Conservation (phyloP, 2,113 vertebrate genomes). For the Sturnus vulgaris region DNA sequence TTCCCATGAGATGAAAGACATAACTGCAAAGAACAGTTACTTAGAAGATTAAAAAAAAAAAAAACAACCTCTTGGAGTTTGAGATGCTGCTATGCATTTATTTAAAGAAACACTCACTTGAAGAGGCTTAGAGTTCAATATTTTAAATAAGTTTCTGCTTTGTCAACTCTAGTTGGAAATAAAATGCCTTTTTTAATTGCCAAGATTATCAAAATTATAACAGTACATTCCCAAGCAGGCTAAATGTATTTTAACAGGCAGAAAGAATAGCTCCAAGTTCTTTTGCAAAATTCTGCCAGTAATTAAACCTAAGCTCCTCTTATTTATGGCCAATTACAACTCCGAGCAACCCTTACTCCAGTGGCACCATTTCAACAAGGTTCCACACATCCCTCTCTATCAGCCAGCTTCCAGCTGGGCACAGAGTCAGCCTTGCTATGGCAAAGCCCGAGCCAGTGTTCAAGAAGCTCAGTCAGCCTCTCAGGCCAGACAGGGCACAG, state of each 20-base stretch:
- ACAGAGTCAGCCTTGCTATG: neutral
- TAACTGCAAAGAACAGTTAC: constrained; percentile 18
- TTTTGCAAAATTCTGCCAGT: neutral
- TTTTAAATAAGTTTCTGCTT: neutral
- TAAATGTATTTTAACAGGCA: neutral
- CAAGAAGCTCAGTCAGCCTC: neutral
- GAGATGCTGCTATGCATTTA: constrained; percentile 1
- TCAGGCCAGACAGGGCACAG: neutral
- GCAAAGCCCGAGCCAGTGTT: neutral
- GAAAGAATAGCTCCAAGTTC: neutral
- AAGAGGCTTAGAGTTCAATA: neutral
- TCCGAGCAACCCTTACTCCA: neutral
- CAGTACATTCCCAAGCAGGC: neutral
- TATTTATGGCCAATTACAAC: neutral
- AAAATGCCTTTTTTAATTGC: neutral
- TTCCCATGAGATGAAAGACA: constrained; percentile 57
- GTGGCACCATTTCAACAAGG: neutral
- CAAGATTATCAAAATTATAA: neutral
- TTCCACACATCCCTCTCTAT: neutral
- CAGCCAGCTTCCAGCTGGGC: neutral
- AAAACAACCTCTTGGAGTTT: neutral
- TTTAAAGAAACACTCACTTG: constrained; percentile 9
- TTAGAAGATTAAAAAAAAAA: constrained; percentile 15
- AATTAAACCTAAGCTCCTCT: neutral
- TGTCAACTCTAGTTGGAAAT: neutral